Evolutionary conservation across 2,113 vertebrate genomes (phyloP), one percentile per base, ranked within the genome.

Genomic region (Hoplias malabaricus): DNA sequence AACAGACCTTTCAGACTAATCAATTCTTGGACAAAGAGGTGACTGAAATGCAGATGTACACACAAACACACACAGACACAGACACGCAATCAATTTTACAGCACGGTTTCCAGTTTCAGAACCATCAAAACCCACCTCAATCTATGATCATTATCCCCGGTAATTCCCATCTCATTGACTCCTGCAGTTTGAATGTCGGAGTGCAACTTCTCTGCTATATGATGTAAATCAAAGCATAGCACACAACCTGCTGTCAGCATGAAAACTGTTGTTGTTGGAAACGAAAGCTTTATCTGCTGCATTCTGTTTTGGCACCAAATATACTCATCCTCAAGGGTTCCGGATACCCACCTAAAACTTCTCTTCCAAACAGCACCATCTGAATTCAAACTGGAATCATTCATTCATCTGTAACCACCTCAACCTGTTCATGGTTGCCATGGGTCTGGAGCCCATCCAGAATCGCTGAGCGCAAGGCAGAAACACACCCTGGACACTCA

Each of bases 141-240:
- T 62, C 65, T 53, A 25, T 34, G 61, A 42, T 59, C 50, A 81
- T 81, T 53, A 34, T 80, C 73, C n/a, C 77, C 19, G 61, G 56
- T 61, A 75, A 87, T 85, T 84, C 68, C 75, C 77, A 77, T 73
- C 40, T 61, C 66, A 66, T 66, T 66, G 61, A 75, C 61, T 19
- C 9, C 21, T 50, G 14, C 9, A 68, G 73, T 50, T 69, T 54
- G 38, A 46, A 10, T 25, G 66, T 42, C 57, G 65, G 65, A 56
- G 50, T 50, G 69, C 68, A 76, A 77, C 23, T 79, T 78, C 75
- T 66, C 23, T 65, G 48, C 73, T 80, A 56, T 50, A 40, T 40
- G 27, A 19, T 63, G 59, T 61, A 65, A 69, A 50, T 48, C 53
- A 27, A 57, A 48, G 43, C 29, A 78, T 14, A 34, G 42, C 50